Conservation (phyloP, 2,888 invertebrate species). For the Ophion ellenae region DNA sequence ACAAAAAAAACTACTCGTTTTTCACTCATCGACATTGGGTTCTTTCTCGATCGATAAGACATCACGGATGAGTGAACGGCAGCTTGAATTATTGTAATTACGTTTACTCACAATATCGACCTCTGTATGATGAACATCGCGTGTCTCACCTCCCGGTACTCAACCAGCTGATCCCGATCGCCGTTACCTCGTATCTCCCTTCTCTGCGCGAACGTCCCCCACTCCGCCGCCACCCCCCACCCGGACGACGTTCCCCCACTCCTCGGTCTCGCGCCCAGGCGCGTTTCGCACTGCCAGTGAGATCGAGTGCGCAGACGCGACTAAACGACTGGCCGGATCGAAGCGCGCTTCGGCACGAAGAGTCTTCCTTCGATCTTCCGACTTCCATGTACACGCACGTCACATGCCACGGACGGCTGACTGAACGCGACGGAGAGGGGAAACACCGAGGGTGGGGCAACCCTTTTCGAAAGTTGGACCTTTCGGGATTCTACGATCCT, state of each 20-base stretch:
- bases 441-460: background rate
- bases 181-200: slow-evolving; percentile 45
- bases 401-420: background rate
- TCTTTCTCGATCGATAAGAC: background rate
- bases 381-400: background rate
- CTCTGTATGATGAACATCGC: slow-evolving; percentile 79
- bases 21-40: background rate
- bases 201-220: slow-evolving; percentile 19
- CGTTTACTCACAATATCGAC: slow-evolving; percentile 77
- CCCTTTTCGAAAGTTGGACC: slow-evolving; percentile 13
- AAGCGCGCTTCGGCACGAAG: slow-evolving; percentile 59
- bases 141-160: slow-evolving; percentile 71
- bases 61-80: background rate
- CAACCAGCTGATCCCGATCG: slow-evolving; percentile 75
- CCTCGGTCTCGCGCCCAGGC: background rate
- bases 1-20: background rate
- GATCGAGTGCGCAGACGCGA: slow-evolving; percentile 39
- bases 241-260: slow-evolving; percentile 7
- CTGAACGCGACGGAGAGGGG: background rate
- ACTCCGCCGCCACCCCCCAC: slow-evolving; percentile 4
- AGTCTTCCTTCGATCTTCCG: background rate
- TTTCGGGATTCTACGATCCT: background rate
- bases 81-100: background rate
- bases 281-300: slow-evolving; percentile 50
- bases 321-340: slow-evolving; percentile 77